Evolutionary conservation across 1,140 invertebrate species (phyloP).

Genomic region (Solenopsis invicta): DNA sequence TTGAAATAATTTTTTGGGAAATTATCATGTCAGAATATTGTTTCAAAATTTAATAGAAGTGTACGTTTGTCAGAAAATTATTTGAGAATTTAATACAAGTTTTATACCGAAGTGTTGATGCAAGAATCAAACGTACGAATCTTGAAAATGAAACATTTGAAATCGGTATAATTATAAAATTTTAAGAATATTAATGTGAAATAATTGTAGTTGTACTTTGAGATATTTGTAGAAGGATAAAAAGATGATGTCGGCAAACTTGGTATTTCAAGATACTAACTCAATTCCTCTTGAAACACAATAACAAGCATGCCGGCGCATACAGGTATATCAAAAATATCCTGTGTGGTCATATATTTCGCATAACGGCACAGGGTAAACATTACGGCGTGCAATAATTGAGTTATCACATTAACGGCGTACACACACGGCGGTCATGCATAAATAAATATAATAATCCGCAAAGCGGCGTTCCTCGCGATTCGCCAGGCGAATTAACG

Average conservation of each 20-base stretch:
- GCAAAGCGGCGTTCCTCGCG: conserved; percentile 58
- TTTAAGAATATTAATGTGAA: not conserved
- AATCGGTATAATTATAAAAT: not conserved
- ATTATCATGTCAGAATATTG: not conserved
- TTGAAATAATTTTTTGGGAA: not conserved
- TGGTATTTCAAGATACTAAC: not conserved
- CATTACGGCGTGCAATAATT: conserved; percentile 59
- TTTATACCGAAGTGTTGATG: too few relatives aligned
- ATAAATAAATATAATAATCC: conserved; percentile 74
- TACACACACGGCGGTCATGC: conserved; percentile 50
- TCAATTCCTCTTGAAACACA: not conserved
- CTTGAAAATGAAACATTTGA: conserved; percentile 2
- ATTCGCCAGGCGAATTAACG: conserved; percentile 56
- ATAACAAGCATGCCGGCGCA: not conserved
- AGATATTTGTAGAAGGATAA: not conserved
- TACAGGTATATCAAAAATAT: not conserved
- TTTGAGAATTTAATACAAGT: too few relatives aligned
- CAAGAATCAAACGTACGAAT: not conserved
- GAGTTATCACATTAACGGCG: conserved; percentile 69
- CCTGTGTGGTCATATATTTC: conserved; percentile 38
- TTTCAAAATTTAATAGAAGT: not conserved
- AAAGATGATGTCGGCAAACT: not conserved
- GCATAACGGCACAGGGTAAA: conserved; percentile 44
- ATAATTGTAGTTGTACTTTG: not conserved
- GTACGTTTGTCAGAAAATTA: not conserved